Evolutionary conservation across 2,113 vertebrate genomes (phyloP), one percentile per base, ranked within the genome.

Genomic region (Psittacula cyanocephala): DNA sequence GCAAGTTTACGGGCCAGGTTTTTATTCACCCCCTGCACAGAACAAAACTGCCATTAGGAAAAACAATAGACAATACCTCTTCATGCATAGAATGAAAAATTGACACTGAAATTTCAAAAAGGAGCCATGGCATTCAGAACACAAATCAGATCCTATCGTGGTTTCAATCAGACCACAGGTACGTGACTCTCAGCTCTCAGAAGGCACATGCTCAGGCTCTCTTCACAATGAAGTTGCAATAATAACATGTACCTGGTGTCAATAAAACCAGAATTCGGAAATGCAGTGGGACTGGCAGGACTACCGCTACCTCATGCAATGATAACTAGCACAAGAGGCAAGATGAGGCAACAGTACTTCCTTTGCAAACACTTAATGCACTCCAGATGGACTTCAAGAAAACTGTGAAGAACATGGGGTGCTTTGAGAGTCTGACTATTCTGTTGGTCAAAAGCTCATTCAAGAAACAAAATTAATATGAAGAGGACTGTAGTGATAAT

Each of bases 381-480:
- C 69, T 84, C 86, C 91, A 93, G 93, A 96, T 88, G 92, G 86
- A 92, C 74, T 79, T 88, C 43, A 69, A 76, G 88, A 90, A 96
- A 96, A 70, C 90, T 92, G 86, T 88, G 88, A 94, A 95, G 72
- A 93, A 74, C 62, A 69, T 8, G 69, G 44, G 87, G 39, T 37
- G 33, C 46, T 90, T 93, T 49, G 88, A 62, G 65, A 62, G 35
- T 88, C 50, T 75, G 75, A 78, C 82, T 95, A 37, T 84, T 69
- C 75, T 60, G 46, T 25, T 82, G 91, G 81, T 91, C 62, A 89
- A 79, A 93, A 50, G 47, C 57, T 78, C 2, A 4, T 18, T 69
- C 43, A 33, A 91, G 78, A 89, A 82, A 74, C 60, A 89, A 94
- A 87, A 95, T 86, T 67, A 86, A 68, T 83, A 84, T 62, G 43